phyloP scores from a whole-genome alignment of 1,140 invertebrate genomes.

The Varroa destructor region DNA sequence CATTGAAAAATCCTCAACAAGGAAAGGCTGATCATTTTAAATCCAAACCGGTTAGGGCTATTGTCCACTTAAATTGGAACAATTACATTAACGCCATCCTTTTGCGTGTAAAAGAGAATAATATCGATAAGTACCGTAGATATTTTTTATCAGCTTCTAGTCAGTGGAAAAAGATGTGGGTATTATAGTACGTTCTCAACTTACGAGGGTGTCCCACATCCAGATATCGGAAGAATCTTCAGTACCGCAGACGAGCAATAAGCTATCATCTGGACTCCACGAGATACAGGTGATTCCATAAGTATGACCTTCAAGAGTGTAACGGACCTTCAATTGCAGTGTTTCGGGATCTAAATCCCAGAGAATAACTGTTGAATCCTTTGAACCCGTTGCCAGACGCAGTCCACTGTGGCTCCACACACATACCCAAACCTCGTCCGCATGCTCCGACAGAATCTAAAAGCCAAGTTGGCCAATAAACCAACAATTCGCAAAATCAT shows the following conservation, averaged over 20 bases:
- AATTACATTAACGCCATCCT: background rate
- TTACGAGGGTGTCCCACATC: conserved; percentile 43
- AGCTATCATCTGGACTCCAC: conserved; percentile 43
- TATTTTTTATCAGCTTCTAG: background rate
- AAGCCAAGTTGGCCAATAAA: conserved; percentile 29
- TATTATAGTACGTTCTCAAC: background rate
- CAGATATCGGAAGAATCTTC: conserved; percentile 43
- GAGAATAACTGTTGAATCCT: conserved; percentile 43
- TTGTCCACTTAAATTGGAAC: background rate
- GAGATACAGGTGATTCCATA: conserved; percentile 34
- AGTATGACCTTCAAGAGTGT: conserved; percentile 40
- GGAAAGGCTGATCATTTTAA: too few species aligned
- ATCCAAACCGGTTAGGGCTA: background rate
- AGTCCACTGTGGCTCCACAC: conserved; percentile 45
- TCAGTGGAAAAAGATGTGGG: background rate
- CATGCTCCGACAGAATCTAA: conserved; percentile 43
- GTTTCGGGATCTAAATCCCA: conserved; percentile 43
- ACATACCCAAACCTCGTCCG: conserved; percentile 47
- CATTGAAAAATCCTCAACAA: too few species aligned
- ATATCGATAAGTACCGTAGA: background rate
- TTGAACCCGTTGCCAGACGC: conserved; percentile 45
- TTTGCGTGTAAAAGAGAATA: background rate
- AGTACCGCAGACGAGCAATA: conserved; percentile 42
- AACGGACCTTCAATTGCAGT: conserved; percentile 37
- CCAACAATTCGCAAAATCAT: too few species aligned